These are phyloP conservation scores for Eumeta japonica DNA, from an alignment of 1,140 invertebrate species.

Conservation along the genomic window DNA sequence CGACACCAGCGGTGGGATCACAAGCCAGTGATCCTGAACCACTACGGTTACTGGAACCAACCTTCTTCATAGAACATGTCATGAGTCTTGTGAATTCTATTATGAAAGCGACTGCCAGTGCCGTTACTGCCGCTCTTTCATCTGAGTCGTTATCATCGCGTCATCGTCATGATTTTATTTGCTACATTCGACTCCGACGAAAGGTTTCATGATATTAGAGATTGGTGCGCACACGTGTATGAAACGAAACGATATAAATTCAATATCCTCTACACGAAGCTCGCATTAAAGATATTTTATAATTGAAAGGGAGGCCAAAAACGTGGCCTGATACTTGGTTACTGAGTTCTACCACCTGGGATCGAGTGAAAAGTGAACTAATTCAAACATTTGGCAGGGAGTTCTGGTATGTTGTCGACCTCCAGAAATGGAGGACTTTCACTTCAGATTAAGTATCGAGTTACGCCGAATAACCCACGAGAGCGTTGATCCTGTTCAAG, in stretches of 20 bases:
- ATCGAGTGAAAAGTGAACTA: conserved; percentile 15
- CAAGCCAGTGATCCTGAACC: neutral
- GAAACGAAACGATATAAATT: conserved; percentile 12
- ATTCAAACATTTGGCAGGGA: conserved; percentile 16
- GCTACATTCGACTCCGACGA: conserved; percentile 16
- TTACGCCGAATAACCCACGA: conserved; percentile 18
- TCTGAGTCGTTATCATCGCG: neutral
- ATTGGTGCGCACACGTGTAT: conserved; percentile 21
- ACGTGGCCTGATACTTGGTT: conserved; percentile 21
- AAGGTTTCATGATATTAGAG: conserved; percentile 17
- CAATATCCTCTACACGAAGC: conserved; percentile 15
- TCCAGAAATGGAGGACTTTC: conserved; percentile 16
- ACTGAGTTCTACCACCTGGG: conserved; percentile 14
- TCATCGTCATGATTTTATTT: conserved; percentile 10
- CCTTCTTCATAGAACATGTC: conserved; percentile 7
- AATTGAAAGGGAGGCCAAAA: conserved; percentile 17
- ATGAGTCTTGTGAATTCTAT: conserved; percentile 9
- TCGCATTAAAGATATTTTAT: conserved; percentile 19
- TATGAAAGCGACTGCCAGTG: conserved; percentile 9
- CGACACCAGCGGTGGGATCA: conserved; percentile 13
- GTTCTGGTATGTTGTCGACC: conserved; percentile 18
- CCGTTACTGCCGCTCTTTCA: conserved; percentile 11
- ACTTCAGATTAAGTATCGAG: conserved; percentile 16
- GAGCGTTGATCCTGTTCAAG: conserved; percentile 14
- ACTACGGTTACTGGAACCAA: neutral